Percentiles rank a stretch among this genome's conserved stretches.
Conservation (phyloP, 2,113 vertebrate genomes). For the Chaenocephalus aceratus region DNA sequence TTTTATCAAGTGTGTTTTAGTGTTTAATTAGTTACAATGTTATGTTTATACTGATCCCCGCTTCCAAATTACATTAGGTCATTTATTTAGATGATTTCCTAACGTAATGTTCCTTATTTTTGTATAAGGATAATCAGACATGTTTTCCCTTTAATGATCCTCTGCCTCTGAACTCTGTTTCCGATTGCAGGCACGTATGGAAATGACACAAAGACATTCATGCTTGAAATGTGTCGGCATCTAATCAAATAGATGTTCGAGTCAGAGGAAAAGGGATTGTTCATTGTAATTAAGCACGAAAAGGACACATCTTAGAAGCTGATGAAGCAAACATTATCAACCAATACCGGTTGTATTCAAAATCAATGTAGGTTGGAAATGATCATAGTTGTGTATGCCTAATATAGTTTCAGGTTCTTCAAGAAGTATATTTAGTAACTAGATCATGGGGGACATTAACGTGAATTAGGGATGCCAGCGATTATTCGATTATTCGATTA, state of each 20-base stretch:
- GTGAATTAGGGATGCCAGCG: too few relatives aligned
- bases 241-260: too few relatives aligned
- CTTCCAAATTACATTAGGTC: background rate
- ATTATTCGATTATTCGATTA: too few relatives aligned
- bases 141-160: background rate
- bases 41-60: background rate
- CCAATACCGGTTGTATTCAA: background rate
- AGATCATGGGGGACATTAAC: too few relatives aligned
- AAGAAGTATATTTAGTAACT: too few relatives aligned
- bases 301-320: background rate
- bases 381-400: background rate
- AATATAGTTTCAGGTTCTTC: too few relatives aligned
- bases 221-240: too few relatives aligned
- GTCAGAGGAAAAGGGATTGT: too few relatives aligned
- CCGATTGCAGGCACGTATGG: too few relatives aligned
- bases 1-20: background rate
- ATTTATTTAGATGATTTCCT: background rate
- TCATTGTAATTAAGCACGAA: background rate
- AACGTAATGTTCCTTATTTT: background rate
- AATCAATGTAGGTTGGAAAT: background rate
- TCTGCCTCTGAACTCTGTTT: background rate
- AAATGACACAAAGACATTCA: background rate
- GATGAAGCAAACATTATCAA: background rate
- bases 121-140: background rate
- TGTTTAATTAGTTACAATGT: background rate